Evolutionary conservation across 2,113 vertebrate species (phyloP), one percentile per base, ranked within the genome.

Genomic region (Meles meles): DNA sequence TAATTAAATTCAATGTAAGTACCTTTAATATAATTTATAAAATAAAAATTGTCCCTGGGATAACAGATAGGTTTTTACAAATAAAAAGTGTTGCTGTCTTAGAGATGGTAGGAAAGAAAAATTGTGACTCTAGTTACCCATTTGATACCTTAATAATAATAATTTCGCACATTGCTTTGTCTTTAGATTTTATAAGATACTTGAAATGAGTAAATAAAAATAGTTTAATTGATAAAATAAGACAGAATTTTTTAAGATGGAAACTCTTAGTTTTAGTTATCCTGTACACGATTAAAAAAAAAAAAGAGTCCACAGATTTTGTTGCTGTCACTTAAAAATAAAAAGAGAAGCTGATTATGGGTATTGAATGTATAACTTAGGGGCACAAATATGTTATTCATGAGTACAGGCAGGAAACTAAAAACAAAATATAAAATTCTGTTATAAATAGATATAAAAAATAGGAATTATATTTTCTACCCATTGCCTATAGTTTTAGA

Each of bases 1-100:
- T 99, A 98, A 99, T 99, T 98, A 99, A 99, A 98, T 99, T 99
- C 98, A 99, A 98, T 82, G 99, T 99, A 99, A 99, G 99, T 99
- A 99, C 79, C 69, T 97, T 92, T 95, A 69, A 69, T 93, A 49
- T 83, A 94, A 86, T 91, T 87, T 86, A 93, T 94, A 79, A 42
- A 55, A 71, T 84, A 88, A 81, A 82, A 90, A 59, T 37, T 67
- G n/a, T 52, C 76, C 44, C 31, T 34, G 47, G 52, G 76, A 34
- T 79, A 79, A 79, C 8, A 77, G 42, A 29, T 52, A 29, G 31
- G 10, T 91, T 76, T 93, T 90, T 55, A 92, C 44, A 79, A 12
- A 71, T 81, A 91, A 82, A 89, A 83, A 81, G 1, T 71, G 34
- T 86, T 59, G 25, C 25, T 92, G 37, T 67, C 15, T 77, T 74